A percentile compares a stretch with the other conserved stretches of the same genome.
phyloP scores from a whole-genome alignment of 1,140 invertebrate species.

The Patella vulgata region DNA sequence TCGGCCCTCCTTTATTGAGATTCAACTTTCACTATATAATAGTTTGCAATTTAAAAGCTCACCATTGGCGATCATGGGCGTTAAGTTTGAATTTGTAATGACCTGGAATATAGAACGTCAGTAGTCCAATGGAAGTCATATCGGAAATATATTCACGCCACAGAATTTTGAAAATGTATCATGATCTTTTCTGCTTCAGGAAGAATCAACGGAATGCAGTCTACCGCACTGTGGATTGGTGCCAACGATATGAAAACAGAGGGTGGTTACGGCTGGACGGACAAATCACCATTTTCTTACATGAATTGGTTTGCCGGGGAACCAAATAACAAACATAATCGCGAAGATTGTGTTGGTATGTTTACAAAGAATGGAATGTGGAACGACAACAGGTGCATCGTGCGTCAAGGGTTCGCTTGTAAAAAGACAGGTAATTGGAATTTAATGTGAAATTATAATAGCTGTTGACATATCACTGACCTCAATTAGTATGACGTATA shows the following conservation, averaged over 20 bases:
- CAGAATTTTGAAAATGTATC: too few species aligned
- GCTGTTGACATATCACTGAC: too few species aligned
- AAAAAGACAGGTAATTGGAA: constrained; percentile 25
- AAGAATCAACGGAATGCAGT: constrained; percentile 13
- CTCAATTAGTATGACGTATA: too few species aligned
- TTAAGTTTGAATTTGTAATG: too few species aligned
- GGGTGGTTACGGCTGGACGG: constrained; percentile 47
- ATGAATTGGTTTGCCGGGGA: constrained; percentile 48
- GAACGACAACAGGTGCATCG: constrained; percentile 40
- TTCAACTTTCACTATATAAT: too few species aligned
- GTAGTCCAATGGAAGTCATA: too few species aligned
- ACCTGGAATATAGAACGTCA: too few species aligned
- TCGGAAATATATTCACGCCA: too few species aligned
- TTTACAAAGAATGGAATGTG: constrained; percentile 27
- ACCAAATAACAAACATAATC: constrained; percentile 30
- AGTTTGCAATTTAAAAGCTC: too few species aligned
- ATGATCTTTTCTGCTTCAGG: constrained; percentile 17
- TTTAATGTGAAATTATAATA: too few species aligned
- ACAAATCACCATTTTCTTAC: constrained; percentile 45
- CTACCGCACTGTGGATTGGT: constrained; percentile 25
- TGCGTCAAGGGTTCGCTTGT: constrained; percentile 31
- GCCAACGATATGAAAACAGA: constrained; percentile 18
- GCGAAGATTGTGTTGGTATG: constrained; percentile 43
- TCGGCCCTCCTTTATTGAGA: too few species aligned
- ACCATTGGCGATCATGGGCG: too few species aligned